Evolutionary conservation across 2,797 vertebrate genomes (phyloP), one percentile per base, ranked within the genome.

Genomic region (Acanthornis magna): DNA sequence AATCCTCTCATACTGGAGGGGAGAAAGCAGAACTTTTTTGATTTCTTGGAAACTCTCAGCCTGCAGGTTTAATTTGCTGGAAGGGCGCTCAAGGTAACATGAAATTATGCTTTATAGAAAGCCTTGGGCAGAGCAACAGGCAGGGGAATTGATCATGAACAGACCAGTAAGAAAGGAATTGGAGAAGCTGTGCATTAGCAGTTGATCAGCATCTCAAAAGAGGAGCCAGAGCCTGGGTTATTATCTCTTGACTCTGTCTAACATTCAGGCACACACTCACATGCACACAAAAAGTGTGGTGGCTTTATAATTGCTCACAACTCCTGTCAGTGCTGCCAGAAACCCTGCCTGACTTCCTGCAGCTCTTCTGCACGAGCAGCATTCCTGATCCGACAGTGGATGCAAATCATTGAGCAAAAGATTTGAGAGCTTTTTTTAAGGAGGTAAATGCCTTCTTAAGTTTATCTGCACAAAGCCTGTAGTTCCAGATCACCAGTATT

Each of bases 391-490:
- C 1, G 1, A n/a, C 73, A 32, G 43, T 4, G 61, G 70, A 62
- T 67, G 65, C 11, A 16, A 87, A 50, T 55, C 51, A 36, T 75
- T 48, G 71, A 61, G 68, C 32, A 25, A n/a, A 91, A 95, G 66
- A 71, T 55, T 85, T 62, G 68, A 68, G 40, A 77, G 75, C 16
- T 68, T 45, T 74, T 92, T 92, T 72, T 66, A 74, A 92, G 62
- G 40, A 89, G 50, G 51, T 30, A 74, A 95, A 95, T n/a, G 78
- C 68, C 19, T 25, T 42, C 86, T 92, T 93, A 76, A 88, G 53
- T 94, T 96, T 80, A 84, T 89, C 91, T 92, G 32, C 16, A 17
- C 54, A 70, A 95, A 93, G 73, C 84, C 61, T 76, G 57, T 76
- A 27, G 53, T 73, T 95, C 66, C 83, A 93, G 54, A 77, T 92